A percentile compares a stretch with the other conserved stretches of the same genome.
phyloP scores from a whole-genome alignment of 2,797 vertebrate species.

The Tachyglossus aculeatus region DNA sequence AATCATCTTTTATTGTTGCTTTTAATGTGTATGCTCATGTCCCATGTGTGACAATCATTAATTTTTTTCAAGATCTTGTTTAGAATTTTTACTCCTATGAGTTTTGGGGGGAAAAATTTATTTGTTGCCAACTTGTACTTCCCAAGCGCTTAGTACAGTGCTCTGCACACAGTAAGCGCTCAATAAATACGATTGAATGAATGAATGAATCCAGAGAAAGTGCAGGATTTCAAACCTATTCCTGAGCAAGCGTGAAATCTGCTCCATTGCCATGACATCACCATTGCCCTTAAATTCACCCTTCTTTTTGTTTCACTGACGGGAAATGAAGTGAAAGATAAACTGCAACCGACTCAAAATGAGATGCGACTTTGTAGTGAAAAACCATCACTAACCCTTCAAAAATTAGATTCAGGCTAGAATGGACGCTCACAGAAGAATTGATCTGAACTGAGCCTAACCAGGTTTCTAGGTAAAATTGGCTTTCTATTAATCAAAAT shows the following conservation, averaged over 20 bases:
- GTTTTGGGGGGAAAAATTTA: no score
- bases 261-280: background rate
- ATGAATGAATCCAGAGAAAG: conserved; percentile 9
- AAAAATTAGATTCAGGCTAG: no score
- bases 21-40: conserved; percentile 26
- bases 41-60: background rate
- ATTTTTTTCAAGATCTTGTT: conserved; percentile 22
- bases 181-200: no score
- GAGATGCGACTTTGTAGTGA: background rate
- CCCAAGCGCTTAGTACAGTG: no score
- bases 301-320: background rate
- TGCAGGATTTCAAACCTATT: conserved; percentile 16
- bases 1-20: conserved; percentile 16
- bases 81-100: no score
- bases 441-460: no score
- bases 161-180: no score
- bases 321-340: background rate
- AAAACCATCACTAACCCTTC: no score
- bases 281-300: background rate
- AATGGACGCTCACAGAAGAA: no score
- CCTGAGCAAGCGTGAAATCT: conserved; percentile 6
- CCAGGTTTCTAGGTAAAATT: no score
- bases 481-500: no score
- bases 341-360: background rate
- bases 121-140: no score